Percentiles rank a stretch among this genome's conserved stretches.
phyloP scores from a whole-genome alignment of 2,797 vertebrate species.

The Meda fulgida region DNA sequence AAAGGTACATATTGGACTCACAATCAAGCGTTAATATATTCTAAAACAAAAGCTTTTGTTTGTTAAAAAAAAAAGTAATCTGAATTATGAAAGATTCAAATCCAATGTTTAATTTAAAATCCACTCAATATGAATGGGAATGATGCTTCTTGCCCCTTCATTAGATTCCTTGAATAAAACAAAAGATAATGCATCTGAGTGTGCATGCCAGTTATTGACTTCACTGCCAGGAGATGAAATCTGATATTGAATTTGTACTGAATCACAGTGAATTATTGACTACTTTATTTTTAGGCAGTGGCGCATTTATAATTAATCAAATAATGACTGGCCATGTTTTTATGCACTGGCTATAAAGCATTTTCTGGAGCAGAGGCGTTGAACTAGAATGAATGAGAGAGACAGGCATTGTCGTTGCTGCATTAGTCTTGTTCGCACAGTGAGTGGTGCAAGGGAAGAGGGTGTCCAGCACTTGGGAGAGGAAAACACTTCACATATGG shows the following conservation, averaged over 20 bases:
- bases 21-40: background rate
- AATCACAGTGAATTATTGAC: constrained; percentile 49
- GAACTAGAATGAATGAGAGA: background rate
- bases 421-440: constrained; percentile 10
- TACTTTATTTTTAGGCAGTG: constrained; percentile 40
- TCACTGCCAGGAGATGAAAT: constrained; percentile 36
- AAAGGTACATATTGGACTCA: background rate
- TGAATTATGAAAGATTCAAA: background rate
- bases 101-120: background rate
- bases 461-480: background rate
- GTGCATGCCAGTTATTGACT: constrained; percentile 44
- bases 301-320: constrained; percentile 50
- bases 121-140: background rate
- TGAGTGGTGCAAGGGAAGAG: background rate
- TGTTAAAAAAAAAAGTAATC: no score
- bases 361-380: background rate
- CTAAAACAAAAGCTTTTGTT: no score
- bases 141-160: constrained; percentile 1
- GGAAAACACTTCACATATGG: constrained; percentile 29
- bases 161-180: constrained; percentile 36
- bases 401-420: background rate
- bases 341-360: constrained; percentile 1
- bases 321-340: constrained; percentile 16
- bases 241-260: constrained; percentile 45
- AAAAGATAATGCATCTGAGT: constrained; percentile 42